Conservation (phyloP, 2,888 invertebrate species). For the Aphodius sticticus region DNA sequence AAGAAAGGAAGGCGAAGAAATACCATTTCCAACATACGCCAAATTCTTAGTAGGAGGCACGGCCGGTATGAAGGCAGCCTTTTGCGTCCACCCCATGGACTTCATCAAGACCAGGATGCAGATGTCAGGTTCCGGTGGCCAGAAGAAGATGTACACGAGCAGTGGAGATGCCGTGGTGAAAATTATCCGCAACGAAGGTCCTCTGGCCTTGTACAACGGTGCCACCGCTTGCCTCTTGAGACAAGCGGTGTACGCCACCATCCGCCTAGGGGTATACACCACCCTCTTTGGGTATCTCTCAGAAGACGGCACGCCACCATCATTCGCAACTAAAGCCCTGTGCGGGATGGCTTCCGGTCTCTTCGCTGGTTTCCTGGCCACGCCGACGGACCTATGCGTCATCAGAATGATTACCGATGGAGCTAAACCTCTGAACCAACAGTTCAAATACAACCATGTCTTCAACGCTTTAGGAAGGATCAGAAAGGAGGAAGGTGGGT, state of each 20-base stretch:
- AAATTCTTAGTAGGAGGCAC: conserved; percentile 17
- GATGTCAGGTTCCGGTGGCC: conserved; percentile 16
- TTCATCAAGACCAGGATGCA: conserved; percentile 24
- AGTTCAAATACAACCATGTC: conserved; percentile 93
- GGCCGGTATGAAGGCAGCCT: conserved; percentile 14
- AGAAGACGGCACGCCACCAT: conserved; percentile 76
- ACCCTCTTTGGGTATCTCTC: conserved; percentile 77
- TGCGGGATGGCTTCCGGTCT: conserved; percentile 91
- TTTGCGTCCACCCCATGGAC: conserved; percentile 17
- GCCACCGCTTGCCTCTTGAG: conserved; percentile 90
- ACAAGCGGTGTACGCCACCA: conserved; percentile 98
- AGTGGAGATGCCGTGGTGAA: conserved; percentile 11
- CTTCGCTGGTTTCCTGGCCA: conserved; percentile 86
- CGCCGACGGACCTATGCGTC: conserved; percentile 95
- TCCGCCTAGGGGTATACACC: conserved; percentile 92
- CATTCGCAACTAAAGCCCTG: conserved; percentile 79
- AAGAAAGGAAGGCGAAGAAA: conserved; percentile 5
- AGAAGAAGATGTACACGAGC: conserved; percentile 18
- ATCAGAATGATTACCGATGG: conserved; percentile 99
- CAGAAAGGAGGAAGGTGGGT: conserved; percentile 77
- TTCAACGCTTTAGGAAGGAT: conserved; percentile 88
- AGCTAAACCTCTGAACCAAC: conserved; percentile 83
- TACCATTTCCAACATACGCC: conserved; percentile 16
- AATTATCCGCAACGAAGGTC: conserved; percentile 61
- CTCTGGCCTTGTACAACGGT: conserved; percentile 87